Base-by-base conservation (phyloP, 2,888 invertebrate species). In the Campoplex capitator region DNA sequence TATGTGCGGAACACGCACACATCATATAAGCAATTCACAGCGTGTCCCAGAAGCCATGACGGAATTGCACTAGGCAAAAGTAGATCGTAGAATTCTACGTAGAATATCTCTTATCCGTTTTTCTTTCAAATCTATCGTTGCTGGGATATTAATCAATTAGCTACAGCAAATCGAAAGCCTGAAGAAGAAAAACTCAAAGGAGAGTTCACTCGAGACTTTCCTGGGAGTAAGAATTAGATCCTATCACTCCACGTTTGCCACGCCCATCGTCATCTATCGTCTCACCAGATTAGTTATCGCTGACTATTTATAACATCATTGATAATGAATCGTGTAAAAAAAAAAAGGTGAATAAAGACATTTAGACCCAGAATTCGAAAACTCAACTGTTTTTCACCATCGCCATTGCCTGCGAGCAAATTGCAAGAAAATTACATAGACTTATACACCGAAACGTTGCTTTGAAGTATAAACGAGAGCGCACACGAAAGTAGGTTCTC, bases 391-490 rank as follows among this genome's bases (percentile, higher is more conserved):
- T 62, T 4, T 16, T 16, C 16, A 32, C 32, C 28, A 62, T 62
- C 6, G 16, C 3, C 32, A 23, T 62, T 62, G 3, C 6, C 28
- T 32, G 16, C 13, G 62, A 62, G 13, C 28, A 48, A n/a, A 28
- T 23, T 48, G 18, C 35, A 32, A 13, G 42, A 35, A 45, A 45
- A 28, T 28, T 35, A 54, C 54, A 16, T 28, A 73, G 70, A 16
- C 78, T 9, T 54, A 42, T 51, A 38, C 18, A 45, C 3, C 8
- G 23, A 32, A 23, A 51, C 16, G 28, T 48, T 48, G 48, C 45
- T 71, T 67, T 62, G 79, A 79, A 65, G 79, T 75, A 62, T 58
- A 67, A 84, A 79, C 56, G 78, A 70, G 78, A 70, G 56, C 68
- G 32, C 70, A 58, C 65, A 62, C 75, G 38, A 76, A 58, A 65